phyloP scores from a whole-genome alignment of 2,888 invertebrate species.

The Campopleginae sp. region DNA sequence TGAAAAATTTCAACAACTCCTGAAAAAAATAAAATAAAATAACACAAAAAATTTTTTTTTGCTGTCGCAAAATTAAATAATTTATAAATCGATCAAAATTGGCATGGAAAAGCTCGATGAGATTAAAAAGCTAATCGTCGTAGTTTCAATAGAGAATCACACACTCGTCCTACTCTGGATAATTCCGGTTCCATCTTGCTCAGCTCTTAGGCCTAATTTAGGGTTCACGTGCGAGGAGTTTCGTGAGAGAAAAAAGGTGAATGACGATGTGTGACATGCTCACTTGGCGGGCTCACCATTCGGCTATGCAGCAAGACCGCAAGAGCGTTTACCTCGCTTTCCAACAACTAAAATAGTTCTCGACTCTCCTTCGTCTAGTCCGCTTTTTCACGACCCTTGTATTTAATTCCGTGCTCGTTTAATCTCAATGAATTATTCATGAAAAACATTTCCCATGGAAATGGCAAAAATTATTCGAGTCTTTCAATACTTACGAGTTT shows the following conservation, averaged over 20 bases:
- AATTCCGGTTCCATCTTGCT: constrained; percentile 8
- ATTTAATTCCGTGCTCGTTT: background rate
- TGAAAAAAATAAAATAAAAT: no score
- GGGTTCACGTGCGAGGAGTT: constrained; percentile 18
- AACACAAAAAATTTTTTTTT: background rate
- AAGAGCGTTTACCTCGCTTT: constrained; percentile 63
- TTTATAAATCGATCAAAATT: background rate
- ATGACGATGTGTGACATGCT: constrained; percentile 64
- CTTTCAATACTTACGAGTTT: background rate
- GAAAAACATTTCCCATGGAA: background rate
- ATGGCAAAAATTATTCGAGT: background rate
- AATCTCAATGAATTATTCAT: background rate
- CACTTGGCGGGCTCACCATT: constrained; percentile 43
- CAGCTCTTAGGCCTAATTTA: constrained; percentile 43
- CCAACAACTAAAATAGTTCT: constrained; percentile 64
- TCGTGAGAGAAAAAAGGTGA: constrained; percentile 22
- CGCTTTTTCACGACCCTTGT: constrained; percentile 16
- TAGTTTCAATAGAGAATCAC: background rate
- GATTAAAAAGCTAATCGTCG: background rate
- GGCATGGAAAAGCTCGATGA: background rate
- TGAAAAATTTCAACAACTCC: no score
- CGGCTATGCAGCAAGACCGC: constrained; percentile 18
- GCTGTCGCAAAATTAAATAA: background rate
- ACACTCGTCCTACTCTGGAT: background rate
- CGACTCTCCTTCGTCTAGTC: constrained; percentile 36